Percentiles rank a stretch among this genome's conserved stretches.
These are phyloP conservation scores for Lateolabrax maculatus DNA, from an alignment of 2,797 vertebrate species.

Conservation along the genomic window DNA sequence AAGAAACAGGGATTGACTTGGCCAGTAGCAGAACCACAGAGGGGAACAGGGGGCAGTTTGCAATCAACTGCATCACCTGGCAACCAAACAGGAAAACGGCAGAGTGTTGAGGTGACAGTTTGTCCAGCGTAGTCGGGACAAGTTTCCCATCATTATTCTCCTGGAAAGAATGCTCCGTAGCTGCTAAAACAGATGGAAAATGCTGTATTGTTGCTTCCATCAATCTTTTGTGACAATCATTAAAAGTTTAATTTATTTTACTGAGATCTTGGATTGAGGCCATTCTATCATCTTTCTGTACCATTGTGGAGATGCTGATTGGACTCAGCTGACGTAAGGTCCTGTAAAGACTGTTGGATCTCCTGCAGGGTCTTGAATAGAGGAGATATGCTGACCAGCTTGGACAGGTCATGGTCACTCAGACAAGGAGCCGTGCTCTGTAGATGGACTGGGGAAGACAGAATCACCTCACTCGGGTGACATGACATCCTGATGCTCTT, in stretches of 20 bases:
- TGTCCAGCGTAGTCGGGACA: slow-evolving; percentile 82
- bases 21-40: slow-evolving; percentile 84
- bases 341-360: slow-evolving; percentile 86
- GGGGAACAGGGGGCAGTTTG: slow-evolving; percentile 75
- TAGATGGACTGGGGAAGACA: slow-evolving; percentile 54
- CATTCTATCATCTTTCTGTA: slow-evolving; percentile 24
- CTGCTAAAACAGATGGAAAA: slow-evolving; percentile 48
- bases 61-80: slow-evolving; percentile 82
- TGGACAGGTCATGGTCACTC: slow-evolving; percentile 86
- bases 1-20: slow-evolving; percentile 78
- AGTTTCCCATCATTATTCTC: slow-evolving; percentile 65
- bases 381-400: slow-evolving; percentile 84
- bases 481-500: background rate
- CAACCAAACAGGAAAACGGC: slow-evolving; percentile 88
- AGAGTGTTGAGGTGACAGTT: slow-evolving; percentile 85
- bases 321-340: slow-evolving; percentile 51
- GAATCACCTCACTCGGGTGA: background rate
- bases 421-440: slow-evolving; percentile 72
- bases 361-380: slow-evolving; percentile 87
- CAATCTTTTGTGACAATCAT: background rate
- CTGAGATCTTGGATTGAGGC: background rate
- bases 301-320: slow-evolving; percentile 40
- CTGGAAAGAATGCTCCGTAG: slow-evolving; percentile 37
- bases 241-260: background rate
- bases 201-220: too few species aligned